Base-by-base conservation (phyloP, 2,113 vertebrate species). In the Eretmochelys imbricata region DNA sequence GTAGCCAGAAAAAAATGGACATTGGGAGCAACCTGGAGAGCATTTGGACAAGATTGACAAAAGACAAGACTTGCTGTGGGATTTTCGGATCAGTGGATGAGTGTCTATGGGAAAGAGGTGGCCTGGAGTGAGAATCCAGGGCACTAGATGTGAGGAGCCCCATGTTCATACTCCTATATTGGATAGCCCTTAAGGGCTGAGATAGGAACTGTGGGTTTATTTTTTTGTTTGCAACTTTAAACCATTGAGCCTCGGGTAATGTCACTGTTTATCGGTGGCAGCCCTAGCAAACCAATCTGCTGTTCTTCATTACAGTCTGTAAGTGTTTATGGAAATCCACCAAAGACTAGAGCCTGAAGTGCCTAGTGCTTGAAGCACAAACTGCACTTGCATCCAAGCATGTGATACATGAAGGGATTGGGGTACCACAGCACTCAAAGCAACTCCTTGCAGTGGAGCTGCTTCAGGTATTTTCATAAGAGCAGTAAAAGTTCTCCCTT, bases 251-350 rank as follows among this genome's bases (percentile, higher is more conserved):
- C 83, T 69, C 57, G 75, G 80, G 78, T 51, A 91, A 82, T 50
- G 86, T 81, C 1, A 2, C 9, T 1, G 0, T 80, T 92, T 85
- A 55, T 69, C 12, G 50, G 14, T 5, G 0, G 29, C 0, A 88
- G 88, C 80, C 65, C 93, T 82, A 65, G 42, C 91, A 69, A 90
- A 93, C 84, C 88, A 91, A 91, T 87, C 50, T 86, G 87, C 80
- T 89, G 65, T 79, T n/a, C n/a, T 75, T 38, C 35, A 65, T 65
- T 12, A 75, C 5, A 42, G 10, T 38, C n/a, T 24, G 69, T 35
- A 62, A 38, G 17, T 72, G 65, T 38, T 72, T 72, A 38, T 22
- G 8, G 69, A 19, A 72, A n/a, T 38, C 19, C 69, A n/a, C 69
- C 19, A 19, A 38, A 72, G 69, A n/a, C 69, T n/a, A 22, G 69